Percentiles rank a stretch among this genome's conserved stretches.
Conservation (phyloP, 2,797 vertebrate genomes). For the Pantherophis alleghaniensis region DNA sequence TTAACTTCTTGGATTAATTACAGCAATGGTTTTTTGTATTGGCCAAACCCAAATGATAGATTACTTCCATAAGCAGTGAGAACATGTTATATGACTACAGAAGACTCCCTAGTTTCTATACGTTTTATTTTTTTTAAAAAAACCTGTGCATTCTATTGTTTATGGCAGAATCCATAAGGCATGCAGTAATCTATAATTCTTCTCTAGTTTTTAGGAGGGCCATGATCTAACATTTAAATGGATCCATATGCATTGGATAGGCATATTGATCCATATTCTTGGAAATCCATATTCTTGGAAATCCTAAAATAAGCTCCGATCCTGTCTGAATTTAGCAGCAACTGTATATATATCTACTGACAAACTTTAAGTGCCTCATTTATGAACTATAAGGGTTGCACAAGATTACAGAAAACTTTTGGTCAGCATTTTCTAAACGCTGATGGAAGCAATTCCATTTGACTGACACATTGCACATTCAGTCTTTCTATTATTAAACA, state of each 20-base stretch:
- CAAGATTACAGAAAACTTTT: constrained; percentile 37
- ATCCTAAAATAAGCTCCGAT: background rate
- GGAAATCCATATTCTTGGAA: background rate
- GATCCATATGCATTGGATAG: background rate
- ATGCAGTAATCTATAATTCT: background rate
- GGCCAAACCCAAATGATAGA: background rate
- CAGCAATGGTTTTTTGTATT: background rate
- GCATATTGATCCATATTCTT: background rate
- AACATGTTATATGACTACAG: background rate
- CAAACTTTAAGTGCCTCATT: constrained; percentile 47
- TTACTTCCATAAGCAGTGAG: background rate
- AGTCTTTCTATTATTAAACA: constrained; percentile 3
- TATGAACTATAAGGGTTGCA: constrained; percentile 45
- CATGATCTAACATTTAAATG: background rate
- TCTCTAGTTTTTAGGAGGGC: background rate
- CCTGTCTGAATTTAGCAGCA: background rate
- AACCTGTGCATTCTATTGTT: background rate
- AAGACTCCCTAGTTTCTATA: background rate
- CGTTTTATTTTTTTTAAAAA: background rate
- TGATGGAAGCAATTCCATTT: constrained; percentile 32
- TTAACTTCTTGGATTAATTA: background rate
- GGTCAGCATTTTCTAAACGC: constrained; percentile 47
- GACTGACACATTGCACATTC: constrained; percentile 3
- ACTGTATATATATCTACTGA: constrained; percentile 3
- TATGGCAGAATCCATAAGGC: background rate